phyloP scores from a whole-genome alignment of 1,140 invertebrate species.

The Drosophila hydei region DNA sequence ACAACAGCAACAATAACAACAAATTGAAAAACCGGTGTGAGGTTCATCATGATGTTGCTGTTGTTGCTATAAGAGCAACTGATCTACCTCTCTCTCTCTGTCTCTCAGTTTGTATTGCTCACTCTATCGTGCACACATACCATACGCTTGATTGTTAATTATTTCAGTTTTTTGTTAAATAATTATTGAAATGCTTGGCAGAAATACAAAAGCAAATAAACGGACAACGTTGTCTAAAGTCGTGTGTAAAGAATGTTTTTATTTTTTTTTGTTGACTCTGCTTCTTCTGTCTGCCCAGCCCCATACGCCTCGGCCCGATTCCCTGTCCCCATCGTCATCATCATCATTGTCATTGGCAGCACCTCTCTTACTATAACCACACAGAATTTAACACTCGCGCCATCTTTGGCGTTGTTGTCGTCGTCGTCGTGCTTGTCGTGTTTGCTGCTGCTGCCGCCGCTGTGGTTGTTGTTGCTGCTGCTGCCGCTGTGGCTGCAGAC shows the following conservation, averaged over 20 bases:
- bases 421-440: conserved; percentile 26
- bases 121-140: conserved; percentile 6
- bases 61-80: conserved; percentile 17
- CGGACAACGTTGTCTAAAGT: conserved; percentile 41
- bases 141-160: conserved; percentile 72
- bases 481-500: conserved; percentile 53
- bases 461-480: conserved; percentile 39
- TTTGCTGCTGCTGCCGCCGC: no score
- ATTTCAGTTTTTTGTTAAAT: conserved; percentile 78
- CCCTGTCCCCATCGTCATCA: conserved; percentile 2
- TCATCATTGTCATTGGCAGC: conserved; percentile 23
- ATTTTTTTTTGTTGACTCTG: conserved; percentile 22
- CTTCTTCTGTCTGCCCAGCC: background rate
- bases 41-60: conserved; percentile 18
- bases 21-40: conserved; percentile 33
- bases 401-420: conserved; percentile 66
- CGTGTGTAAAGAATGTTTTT: conserved; percentile 73
- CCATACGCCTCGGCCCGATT: background rate
- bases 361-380: conserved; percentile 40
- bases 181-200: conserved; percentile 75
- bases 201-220: conserved; percentile 42
- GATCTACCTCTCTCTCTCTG: conserved; percentile 17
- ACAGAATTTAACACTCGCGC: conserved; percentile 61
- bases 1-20: conserved; percentile 17
- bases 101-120: background rate